Evolutionary conservation across 2,888 invertebrate species (phyloP), one percentile per base, ranked within the genome.

Genomic region (Scaptomyza caliginosa): DNA sequence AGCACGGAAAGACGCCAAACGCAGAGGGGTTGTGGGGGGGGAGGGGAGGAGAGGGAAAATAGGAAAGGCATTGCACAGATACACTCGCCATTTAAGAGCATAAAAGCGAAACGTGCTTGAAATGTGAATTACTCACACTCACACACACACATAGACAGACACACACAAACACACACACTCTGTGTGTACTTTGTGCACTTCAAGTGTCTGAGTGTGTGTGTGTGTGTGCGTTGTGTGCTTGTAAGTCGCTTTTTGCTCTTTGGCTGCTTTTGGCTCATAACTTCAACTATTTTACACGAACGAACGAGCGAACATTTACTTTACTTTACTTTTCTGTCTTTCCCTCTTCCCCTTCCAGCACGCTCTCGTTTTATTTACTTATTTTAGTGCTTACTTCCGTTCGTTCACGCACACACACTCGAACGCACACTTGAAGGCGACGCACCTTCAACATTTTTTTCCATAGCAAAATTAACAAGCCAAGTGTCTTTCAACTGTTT

Each of bases 81-180:
- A 78, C 77, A 81, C 85, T 79, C 81, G 56, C 85, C 85, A 84
- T 85, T 79, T 81, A 70, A 81, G 78, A 81, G 85, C 78, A 85
- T 81, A 84, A 78, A 78, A 84, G 78, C 75, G 62, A 81, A 81
- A 79, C 78, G 78, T 79, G 81, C 82, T 81, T 81, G 71, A 84
- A 79, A 77, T 84, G 82, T 74, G 82, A 79, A 79, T 78, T 84
- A 81, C 81, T 83, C 65, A 46, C 80, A 59, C 76, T 56, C 49
- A 42, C 45, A 72, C 39, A 38, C 52, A 48, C 39, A 17, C 55
- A 28, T 26, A 13, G 19, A 26, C 48, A 45, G 50, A 38, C 48
- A 30, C 38, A 32, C 40, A 42, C 11, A 42, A 32, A 40, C 30
- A 28, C 19, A 36, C 62, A 32, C 43, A 36, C 38, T 30, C 17